Evolutionary conservation across 2,113 vertebrate species (phyloP), one percentile per base, ranked within the genome.

Genomic region (Engraulis encrasicolus): DNA sequence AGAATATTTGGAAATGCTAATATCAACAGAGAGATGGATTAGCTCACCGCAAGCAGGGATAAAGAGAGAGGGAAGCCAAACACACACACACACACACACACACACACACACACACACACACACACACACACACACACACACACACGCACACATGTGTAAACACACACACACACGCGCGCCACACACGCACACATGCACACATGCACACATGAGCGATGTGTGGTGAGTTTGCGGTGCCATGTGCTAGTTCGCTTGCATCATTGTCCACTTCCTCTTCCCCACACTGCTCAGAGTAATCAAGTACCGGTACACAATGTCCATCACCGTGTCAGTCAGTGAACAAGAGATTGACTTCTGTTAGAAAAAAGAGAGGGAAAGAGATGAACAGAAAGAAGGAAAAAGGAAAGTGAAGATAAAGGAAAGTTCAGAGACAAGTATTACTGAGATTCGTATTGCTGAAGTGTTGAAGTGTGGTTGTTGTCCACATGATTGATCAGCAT

Each of bases 1-100:
- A 79, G 50, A 14, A 23, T 36, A 49, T 34, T 6, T 48, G 71
- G 50, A 81, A 18, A 80, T 87, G 27, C 77, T 49, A 49, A 79
- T 78, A 15, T 31, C 27, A 74, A 11, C 14, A 74, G 66, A 34
- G 27, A 74, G 12, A 34, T 20, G 66, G 66, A 74, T 36, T 74
- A 74, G 66, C n/a, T n/a, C n/a, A n/a, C n/a, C n/a, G n/a, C 40
- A 45, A 5, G 40, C 40, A 5, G 4, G 9, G 9, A 45, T 5
- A 45, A 45, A 45, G 40, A 45, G 40, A 5, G 40, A 45, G n/a
- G n/a, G n/a, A 45, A 45, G 40, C 40, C 40, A 45, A 2, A 15
- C 11, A 34, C 66, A 14, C 23, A 74, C 61, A 34, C n/a, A 71
- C 11, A 34, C 27, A 71, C 2, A 34, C 61, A 71, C 61, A 34